Conservation (phyloP, 2,797 vertebrate species). For the Danio choprae region DNA sequence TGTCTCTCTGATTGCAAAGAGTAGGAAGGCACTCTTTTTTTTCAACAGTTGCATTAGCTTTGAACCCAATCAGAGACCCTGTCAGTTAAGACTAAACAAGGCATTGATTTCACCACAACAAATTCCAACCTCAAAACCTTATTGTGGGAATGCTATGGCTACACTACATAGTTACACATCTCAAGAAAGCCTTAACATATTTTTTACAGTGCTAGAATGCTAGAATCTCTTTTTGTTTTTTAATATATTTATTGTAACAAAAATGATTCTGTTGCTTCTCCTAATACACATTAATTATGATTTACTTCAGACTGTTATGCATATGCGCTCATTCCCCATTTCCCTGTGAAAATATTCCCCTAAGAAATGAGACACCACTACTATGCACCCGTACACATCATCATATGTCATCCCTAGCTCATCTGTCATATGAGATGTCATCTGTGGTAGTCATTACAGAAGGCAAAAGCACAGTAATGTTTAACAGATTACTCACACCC, state of each 20-base stretch:
- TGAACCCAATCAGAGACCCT: conserved; percentile 66
- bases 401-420: no score
- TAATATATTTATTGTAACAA: no score
- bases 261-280: not conserved
- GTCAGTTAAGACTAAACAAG: conserved; percentile 68
- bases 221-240: no score
- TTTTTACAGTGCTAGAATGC: not conserved
- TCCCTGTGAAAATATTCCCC: no score
- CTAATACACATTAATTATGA: not conserved
- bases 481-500: no score
- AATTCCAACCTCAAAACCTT: conserved; percentile 43
- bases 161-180: not conserved
- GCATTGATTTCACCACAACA: conserved; percentile 54
- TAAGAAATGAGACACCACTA: no score
- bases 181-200: conserved; percentile 2
- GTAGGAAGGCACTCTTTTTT: not conserved
- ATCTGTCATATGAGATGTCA: no score
- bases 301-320: no score
- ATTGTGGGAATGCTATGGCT: conserved; percentile 11
- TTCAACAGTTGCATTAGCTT: conserved; percentile 30
- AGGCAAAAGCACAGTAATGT: no score
- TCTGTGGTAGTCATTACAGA: no score
- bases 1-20: conserved; percentile 6
- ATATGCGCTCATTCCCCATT: no score
- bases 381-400: no score